These are phyloP conservation scores for Drosophila mulleri DNA, from an alignment of 2,888 invertebrate species.

Conservation along the genomic window DNA sequence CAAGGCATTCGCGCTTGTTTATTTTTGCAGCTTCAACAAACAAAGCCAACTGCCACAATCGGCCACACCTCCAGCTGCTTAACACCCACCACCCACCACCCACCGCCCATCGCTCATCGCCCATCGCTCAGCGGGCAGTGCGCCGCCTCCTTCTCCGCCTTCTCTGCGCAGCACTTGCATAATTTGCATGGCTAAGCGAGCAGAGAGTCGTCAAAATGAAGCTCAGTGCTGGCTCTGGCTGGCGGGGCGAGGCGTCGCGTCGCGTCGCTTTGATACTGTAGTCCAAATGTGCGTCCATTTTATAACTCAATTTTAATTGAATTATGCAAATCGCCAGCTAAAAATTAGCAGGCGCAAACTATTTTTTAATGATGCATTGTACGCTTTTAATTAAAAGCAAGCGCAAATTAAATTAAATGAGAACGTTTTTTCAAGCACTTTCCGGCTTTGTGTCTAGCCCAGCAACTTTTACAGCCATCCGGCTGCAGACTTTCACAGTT, in stretches of 20 bases:
- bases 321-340: slow-evolving; percentile 78
- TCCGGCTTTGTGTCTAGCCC: slow-evolving; percentile 26
- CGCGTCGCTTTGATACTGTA: slow-evolving; percentile 23
- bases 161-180: slow-evolving; percentile 49
- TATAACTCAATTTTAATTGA: slow-evolving; percentile 80
- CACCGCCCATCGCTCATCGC: not conserved
- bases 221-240: slow-evolving; percentile 31
- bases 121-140: slow-evolving; percentile 1
- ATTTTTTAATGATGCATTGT: slow-evolving; percentile 78
- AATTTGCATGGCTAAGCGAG: slow-evolving; percentile 75
- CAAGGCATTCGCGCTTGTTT: slow-evolving; percentile 23
- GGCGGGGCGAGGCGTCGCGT: not conserved
- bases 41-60: slow-evolving; percentile 58
- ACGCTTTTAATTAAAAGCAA: slow-evolving; percentile 76
- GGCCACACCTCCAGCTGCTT: slow-evolving; percentile 2
- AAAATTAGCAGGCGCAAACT: slow-evolving; percentile 81
- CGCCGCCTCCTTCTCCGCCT: not conserved
- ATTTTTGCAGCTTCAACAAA: slow-evolving; percentile 79
- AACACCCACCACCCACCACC: not conserved
- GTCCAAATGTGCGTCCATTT: slow-evolving; percentile 69
- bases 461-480: slow-evolving; percentile 22
- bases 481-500: slow-evolving; percentile 58
- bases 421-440: slow-evolving; percentile 41
- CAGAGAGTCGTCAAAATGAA: slow-evolving; percentile 60
- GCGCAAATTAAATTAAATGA: slow-evolving; percentile 78